Base-by-base conservation (phyloP, 2,113 vertebrate species). In the Dicaeum eximium region DNA sequence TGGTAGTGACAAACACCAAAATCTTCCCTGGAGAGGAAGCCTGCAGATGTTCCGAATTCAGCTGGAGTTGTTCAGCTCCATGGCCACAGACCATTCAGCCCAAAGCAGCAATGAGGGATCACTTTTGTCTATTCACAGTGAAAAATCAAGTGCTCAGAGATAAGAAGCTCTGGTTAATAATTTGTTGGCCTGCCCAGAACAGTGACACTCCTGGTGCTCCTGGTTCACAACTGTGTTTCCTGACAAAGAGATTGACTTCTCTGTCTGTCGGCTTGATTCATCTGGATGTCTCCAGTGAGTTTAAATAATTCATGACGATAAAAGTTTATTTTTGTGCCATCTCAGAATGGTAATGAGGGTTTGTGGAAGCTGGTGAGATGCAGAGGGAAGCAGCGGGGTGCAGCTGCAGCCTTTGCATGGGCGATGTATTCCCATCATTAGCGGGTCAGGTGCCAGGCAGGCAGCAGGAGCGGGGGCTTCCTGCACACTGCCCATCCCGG, bases 291-390 rank as follows among this genome's bases (percentile, higher is more conserved):
- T 93, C 88, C 0, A 3, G 61, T 71, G 86, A 92, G 79, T 61
- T 86, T 96, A 80, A 96, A 94, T 92, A 95, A 96, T 96, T 94
- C 85, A 95, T 71, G 69, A 92, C 0, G 11, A 78, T n/a, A 67
- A 75, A 96, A 88, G 69, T 80, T 96, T 74, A 93, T 95, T 96
- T 95, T 94, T 78, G 45, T 71, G 86, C 88, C 31, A 10, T 77
- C 93, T 96, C 5, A 0, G 86, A 92, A 94, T 75, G 80, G 69
- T 60, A 93, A 90, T 78, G 93, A 94, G 80, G 40, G 82, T 60
- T 78, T 78, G 93, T 93, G 93, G 85, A 92, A 90, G 80, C 72
- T 37, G 65, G 61, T 0, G 11, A 75, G 94, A 81, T 75, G 65
- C 51, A 51, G 74, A 6, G 25, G 56, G 78, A 84, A 66, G 94